Evolutionary conservation across 2,113 vertebrate genomes (phyloP).

Genomic region (Gymnorhina tibicen): DNA sequence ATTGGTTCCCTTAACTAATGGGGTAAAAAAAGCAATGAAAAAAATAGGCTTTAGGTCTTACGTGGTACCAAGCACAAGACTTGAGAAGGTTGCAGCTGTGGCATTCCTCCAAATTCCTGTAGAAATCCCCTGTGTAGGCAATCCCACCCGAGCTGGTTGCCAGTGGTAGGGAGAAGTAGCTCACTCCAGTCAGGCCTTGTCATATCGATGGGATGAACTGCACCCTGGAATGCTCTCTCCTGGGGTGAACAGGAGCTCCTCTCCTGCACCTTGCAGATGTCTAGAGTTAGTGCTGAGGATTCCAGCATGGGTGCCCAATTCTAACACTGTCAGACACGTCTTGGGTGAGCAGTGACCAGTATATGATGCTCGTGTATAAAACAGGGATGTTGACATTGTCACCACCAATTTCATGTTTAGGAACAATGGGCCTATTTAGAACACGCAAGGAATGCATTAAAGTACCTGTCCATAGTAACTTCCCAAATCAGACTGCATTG

Average conservation of each 20-base stretch:
- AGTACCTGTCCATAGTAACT: neutral
- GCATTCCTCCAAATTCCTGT: neutral
- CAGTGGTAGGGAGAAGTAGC: neutral
- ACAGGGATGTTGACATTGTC: neutral
- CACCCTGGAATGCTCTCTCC: neutral
- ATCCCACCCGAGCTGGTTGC: neutral
- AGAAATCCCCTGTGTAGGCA: neutral
- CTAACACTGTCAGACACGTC: neutral
- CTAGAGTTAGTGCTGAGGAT: neutral
- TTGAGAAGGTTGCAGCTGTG: neutral
- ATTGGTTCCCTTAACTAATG: neutral
- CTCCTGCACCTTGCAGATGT: neutral
- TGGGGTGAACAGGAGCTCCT: neutral
- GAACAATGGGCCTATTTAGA: neutral
- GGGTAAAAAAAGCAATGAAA: neutral
- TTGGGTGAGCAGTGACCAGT: neutral
- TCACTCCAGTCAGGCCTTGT: neutral
- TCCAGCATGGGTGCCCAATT: neutral
- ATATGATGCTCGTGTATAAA: neutral
- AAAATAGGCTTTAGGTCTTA: neutral
- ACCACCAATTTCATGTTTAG: neutral
- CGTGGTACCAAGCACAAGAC: neutral
- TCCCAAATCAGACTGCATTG: neutral
- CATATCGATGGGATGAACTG: fast-evolving
- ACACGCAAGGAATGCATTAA: neutral